Base-by-base conservation (phyloP, 2,797 vertebrate genomes). In the Ctenochaetus hawaiiensis region DNA sequence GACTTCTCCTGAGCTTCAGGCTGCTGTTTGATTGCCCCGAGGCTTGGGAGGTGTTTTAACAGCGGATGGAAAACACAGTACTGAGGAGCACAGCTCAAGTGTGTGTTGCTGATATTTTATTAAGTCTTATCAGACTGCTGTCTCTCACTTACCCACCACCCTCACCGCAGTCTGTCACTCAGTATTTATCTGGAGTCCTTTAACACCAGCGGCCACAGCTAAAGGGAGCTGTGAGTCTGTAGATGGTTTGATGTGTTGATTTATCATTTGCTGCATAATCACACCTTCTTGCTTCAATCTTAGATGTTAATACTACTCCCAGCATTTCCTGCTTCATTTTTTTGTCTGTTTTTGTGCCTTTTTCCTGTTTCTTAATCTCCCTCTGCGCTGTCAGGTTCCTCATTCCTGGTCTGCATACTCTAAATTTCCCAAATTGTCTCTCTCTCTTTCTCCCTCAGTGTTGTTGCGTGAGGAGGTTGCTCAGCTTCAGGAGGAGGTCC, bases 401-500 rank as follows among this genome's bases (percentile, higher is more conserved):
- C 63, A 66, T 62, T 73, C 34, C 53, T 78, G 45, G 13, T 60
- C 62, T 54, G 45, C 64, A 57, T 82, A 17, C 52, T 67, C 30
- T 62, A 61, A 83, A 79, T 75, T 64, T 64, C 20, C 47, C 52
- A 34, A 67, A 64, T 61, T 72, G 48, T 71, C 17, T 73, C 34
- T 74, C 20, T 70, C 9, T 72, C 45, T 78, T 8, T 70, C 3
- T 67, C 57, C 74, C 37, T 44, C 58, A 91, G 88, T 87, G 66
- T 63, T 87, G 84, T 30, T 99, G 90, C 96, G 95, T 79, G 98
- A 99, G 88, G 98, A 99, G 93, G 97, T 98, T 87, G 95, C 95
- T 41, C 97, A 97, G 93, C 97, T 99, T 66, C 98, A 99, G 91
- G 97, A 99, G 87, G 97, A 98, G 93, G 97, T 99, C 22, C 97